Percentiles rank a stretch among this genome's conserved stretches.
Evolutionary conservation across 2,888 invertebrate genomes (phyloP).

Genomic region (Drosophila mimetica): DNA sequence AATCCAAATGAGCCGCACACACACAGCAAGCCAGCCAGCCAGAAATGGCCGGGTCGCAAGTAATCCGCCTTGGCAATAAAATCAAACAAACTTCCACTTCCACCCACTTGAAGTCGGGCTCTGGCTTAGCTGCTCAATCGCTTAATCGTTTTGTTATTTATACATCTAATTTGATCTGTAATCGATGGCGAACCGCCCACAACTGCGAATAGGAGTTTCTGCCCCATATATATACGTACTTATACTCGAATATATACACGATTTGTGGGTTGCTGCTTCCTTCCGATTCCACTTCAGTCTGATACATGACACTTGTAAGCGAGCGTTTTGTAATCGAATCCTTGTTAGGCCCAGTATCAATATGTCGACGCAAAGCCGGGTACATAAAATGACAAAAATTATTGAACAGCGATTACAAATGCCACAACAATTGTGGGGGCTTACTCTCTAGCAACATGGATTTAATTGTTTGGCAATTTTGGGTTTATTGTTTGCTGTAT

Average conservation of each 20-base stretch:
- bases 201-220: slow-evolving; percentile 38
- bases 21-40: too few relatives aligned
- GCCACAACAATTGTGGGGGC: slow-evolving; percentile 60
- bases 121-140: slow-evolving; percentile 72
- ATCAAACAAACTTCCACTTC: slow-evolving; percentile 64
- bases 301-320: slow-evolving; percentile 79
- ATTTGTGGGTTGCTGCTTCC: slow-evolving; percentile 12
- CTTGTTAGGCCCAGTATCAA: slow-evolving; percentile 39
- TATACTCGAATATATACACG: neutral
- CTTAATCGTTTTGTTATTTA: slow-evolving; percentile 80
- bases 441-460: slow-evolving; percentile 43
- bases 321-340: slow-evolving; percentile 49
- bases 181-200: slow-evolving; percentile 55
- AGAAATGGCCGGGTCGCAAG: slow-evolving; percentile 51
- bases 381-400: slow-evolving; percentile 76
- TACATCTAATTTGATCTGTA: slow-evolving; percentile 80
- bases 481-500: slow-evolving; percentile 27
- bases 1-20: slow-evolving; percentile 75
- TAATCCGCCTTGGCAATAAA: slow-evolving; percentile 77
- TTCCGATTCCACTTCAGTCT: slow-evolving; percentile 24
- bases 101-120: slow-evolving; percentile 8
- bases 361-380: slow-evolving; percentile 62
- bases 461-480: slow-evolving; percentile 47
- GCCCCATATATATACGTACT: slow-evolving; percentile 8
- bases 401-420: slow-evolving; percentile 78